These are phyloP conservation scores for Takifugu rubripes DNA, from an alignment of 2,797 vertebrate species.

Conservation along the genomic window DNA sequence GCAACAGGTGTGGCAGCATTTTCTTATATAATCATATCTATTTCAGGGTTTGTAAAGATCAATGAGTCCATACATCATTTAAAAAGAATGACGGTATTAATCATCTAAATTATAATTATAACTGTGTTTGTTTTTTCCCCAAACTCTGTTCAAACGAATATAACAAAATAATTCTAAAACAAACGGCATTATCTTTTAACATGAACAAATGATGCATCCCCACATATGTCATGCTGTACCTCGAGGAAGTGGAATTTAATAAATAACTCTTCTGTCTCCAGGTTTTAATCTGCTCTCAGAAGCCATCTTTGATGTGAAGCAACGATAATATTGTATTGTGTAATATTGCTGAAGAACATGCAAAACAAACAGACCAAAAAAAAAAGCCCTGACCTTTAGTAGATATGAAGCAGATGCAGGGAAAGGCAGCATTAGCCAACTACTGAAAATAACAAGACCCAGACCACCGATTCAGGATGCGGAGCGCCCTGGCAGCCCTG, in stretches of 20 bases:
- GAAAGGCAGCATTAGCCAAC: neutral
- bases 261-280: neutral
- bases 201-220: neutral
- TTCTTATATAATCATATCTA: neutral
- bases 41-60: neutral
- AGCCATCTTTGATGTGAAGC: neutral
- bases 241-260: slow-evolving; percentile 2
- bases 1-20: neutral
- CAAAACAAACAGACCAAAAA: neutral
- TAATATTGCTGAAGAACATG: neutral
- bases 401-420: slow-evolving; percentile 2
- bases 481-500: neutral
- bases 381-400: neutral
- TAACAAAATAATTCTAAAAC: no score
- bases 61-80: neutral
- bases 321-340: neutral
- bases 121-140: no score
- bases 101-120: neutral
- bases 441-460: neutral
- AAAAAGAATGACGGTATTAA: neutral
- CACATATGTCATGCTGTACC: no score
- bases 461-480: neutral
- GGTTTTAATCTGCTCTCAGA: neutral
- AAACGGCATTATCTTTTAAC: neutral
- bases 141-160: no score